Evolutionary conservation across 2,113 vertebrate genomes (phyloP).

Genomic region (Monarcha castaneiventris): DNA sequence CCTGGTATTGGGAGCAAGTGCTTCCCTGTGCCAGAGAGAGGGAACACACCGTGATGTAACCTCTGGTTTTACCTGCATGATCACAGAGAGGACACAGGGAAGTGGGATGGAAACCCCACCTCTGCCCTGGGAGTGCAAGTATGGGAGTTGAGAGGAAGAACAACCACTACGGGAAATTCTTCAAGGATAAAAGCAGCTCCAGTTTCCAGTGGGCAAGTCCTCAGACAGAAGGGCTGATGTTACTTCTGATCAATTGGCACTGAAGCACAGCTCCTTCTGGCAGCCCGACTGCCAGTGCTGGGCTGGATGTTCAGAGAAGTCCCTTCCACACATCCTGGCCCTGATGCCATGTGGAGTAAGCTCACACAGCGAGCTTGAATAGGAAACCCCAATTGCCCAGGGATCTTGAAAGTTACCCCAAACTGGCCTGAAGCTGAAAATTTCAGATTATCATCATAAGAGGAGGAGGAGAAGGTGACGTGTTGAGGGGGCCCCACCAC

Average conservation of each 20-base stretch:
- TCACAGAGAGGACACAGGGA: not conserved
- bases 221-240: not conserved
- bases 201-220: not conserved
- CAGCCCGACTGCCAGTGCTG: not conserved
- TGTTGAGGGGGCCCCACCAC: not conserved
- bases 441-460: not conserved
- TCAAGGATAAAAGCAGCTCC: not conserved
- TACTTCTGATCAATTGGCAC: not conserved
- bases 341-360: not conserved
- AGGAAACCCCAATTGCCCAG: not conserved
- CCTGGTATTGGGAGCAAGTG: not conserved
- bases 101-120: not conserved
- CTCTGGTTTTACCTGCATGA: not conserved
- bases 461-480: not conserved
- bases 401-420: not conserved
- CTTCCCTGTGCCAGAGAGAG: not conserved
- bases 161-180: not conserved
- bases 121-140: not conserved
- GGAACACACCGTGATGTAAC: not conserved
- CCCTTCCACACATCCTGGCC: not conserved
- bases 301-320: not conserved
- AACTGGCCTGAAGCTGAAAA: not conserved
- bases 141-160: not conserved
- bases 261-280: not conserved
- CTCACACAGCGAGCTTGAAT: not conserved